Evolutionary conservation across 2,113 vertebrate species (phyloP), one percentile per base, ranked within the genome.

Genomic region (Morone chrysops): DNA sequence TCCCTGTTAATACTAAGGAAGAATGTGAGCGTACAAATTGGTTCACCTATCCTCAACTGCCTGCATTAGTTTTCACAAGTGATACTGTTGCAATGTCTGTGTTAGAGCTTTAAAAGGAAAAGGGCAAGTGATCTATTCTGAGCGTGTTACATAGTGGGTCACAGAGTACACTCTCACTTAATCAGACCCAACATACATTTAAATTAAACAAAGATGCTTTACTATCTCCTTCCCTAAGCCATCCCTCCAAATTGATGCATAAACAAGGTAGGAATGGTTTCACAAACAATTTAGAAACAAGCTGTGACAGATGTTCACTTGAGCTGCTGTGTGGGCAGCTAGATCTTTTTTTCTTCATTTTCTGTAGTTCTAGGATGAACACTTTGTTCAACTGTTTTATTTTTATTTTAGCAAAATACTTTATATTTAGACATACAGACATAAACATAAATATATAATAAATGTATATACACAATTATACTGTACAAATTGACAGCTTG

Each of bases 231-330:
- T 67, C 63, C 78, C 36, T 38, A 80, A 59, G 54, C 53, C 73
- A 60, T 78, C 69, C 50, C 36, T 81, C 43, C 38, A 79, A 71
- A 80, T 22, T 13, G 38, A 70, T 70, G 50, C 53, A 53, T 73
- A 50, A 85, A 87, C 68, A 78, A 78, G 45, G 45, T 70, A 62
- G 43, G 14, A 82, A 70, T 22, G 36, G 57, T 67, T 84, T 83
- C 72, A 87, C 53, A 80, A 83, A 68, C 66, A 75, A 60, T 78
- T 77, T 25, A 71, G 63, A 68, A 78, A 76, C 38, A 70, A 54
- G 70, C 50, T 75, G 59, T 76, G 79, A 75, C 87, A 89, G 90
- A 88, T 86, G 79, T 81, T 82, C 57, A 75, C 56, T 75, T 25
- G 57, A 62, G 62, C 69, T 70, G 38, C 45, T 78, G 61, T 85